Evolutionary conservation across 2,888 invertebrate species (phyloP).

Genomic region (Lacanobia oleracea): DNA sequence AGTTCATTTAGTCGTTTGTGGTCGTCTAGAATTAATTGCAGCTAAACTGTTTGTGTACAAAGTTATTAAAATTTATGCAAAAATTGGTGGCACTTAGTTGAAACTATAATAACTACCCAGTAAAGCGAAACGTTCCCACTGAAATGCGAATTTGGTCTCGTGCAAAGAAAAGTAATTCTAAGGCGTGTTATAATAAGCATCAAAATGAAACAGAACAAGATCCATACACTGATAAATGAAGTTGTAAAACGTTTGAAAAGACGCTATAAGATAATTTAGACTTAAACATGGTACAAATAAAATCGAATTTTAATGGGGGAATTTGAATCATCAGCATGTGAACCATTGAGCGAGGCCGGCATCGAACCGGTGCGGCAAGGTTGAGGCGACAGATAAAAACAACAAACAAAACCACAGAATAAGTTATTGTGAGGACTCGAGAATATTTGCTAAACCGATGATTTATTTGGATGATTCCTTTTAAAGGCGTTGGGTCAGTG

Average conservation of each 20-base stretch:
- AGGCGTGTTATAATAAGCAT: slow-evolving; percentile 18
- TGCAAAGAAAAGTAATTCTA: slow-evolving; percentile 42
- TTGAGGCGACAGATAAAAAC: slow-evolving; percentile 82
- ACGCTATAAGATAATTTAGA: slow-evolving; percentile 51
- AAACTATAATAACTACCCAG: slow-evolving; percentile 27
- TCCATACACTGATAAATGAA: slow-evolving; percentile 57
- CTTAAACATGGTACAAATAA: slow-evolving; percentile 57
- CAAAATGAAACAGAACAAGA: slow-evolving; percentile 37
- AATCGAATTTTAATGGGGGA: slow-evolving; percentile 53
- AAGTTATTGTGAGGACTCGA: slow-evolving; percentile 67
- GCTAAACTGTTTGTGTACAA: neutral
- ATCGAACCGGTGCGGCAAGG: slow-evolving; percentile 78
- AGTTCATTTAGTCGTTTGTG: neutral
- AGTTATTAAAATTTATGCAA: slow-evolving; percentile 18
- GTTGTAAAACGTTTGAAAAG: slow-evolving; percentile 44
- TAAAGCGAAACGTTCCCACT: slow-evolving; percentile 47
- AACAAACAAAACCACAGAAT: slow-evolving; percentile 72
- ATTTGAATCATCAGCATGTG: slow-evolving; percentile 69
- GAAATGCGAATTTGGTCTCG: slow-evolving; percentile 29
- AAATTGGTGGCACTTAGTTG: slow-evolving; percentile 15
- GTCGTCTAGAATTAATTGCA: neutral
- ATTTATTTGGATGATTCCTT: slow-evolving; percentile 59
- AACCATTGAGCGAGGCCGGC: slow-evolving; percentile 78
- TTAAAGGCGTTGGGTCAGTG: slow-evolving; percentile 48
- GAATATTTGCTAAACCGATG: slow-evolving; percentile 64